Evolutionary conservation across 2,888 invertebrate genomes (phyloP), one percentile per base, ranked within the genome.

Genomic region (Laspeyria flexula): DNA sequence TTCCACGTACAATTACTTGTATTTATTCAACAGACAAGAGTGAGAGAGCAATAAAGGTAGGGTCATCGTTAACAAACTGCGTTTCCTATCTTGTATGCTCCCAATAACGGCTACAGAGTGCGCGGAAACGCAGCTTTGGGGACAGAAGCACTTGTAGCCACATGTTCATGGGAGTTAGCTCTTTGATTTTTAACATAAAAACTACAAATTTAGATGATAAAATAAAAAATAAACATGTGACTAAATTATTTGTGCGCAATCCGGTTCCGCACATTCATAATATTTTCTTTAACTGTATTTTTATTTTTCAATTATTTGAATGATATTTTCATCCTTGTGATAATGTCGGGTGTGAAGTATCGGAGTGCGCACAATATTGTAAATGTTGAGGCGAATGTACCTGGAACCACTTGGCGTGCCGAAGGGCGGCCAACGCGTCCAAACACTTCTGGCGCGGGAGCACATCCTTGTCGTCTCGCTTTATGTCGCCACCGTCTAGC

Each of bases 401-500:
- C 98, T 99, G 99, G 96, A 99, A 99, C 99, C 99, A 99, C 95
- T 99, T 99, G 95, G 99, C 98, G 96, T 99, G 99, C 95, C 99
- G 97, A 94, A 99, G 96, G 94, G 98, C 98, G 94, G 99, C 99
- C 94, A 99, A 96, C 94, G 99, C 99, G 95, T 98, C 97, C 95
- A 99, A 97, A 96, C 99, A 99, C 95, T 98, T 98, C 95, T 98
- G 97, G 95, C 98, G 97, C 95, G 98, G 97, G 94, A 99, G 96
- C 93, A 98, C 96, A 94, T 99, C 99, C 94, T 96, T 95, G 94
- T 95, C 95, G 94, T 95, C 95, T 93, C 95, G 94, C 93, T 90
- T 93, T 93, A 90, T 93, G 92, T 93, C 90, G 92, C 92, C 94
- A 85, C 93, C 90, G 89, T 92, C 87, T 93, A 92, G 91, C 90